phyloP scores from a whole-genome alignment of 2,888 invertebrate genomes.

The Eupeodes latifasciatus region DNA sequence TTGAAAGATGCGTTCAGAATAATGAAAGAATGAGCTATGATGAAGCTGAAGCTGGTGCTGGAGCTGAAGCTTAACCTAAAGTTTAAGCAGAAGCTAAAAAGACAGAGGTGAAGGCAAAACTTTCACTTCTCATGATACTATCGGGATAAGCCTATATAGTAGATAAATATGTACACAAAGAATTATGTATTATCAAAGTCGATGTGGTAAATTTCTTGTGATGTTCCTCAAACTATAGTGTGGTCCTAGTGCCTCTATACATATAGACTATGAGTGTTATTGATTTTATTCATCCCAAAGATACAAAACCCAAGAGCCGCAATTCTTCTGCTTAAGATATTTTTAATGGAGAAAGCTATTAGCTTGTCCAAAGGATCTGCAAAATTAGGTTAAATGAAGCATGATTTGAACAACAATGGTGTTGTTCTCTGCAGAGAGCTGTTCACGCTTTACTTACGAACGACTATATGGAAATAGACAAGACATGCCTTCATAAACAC shows the following conservation, averaged over 20 bases:
- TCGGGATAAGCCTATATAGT: background rate
- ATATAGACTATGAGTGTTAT: constrained; percentile 25
- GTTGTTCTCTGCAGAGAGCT: background rate
- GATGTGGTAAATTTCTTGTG: background rate
- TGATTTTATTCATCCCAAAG: constrained; percentile 25
- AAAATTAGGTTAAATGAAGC: constrained; percentile 61
- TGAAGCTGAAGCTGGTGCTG: no score
- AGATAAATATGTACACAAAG: background rate
- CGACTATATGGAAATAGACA: background rate
- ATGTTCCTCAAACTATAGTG: background rate
- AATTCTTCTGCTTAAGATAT: constrained; percentile 29
- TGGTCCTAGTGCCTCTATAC: no score
- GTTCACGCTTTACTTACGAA: constrained; percentile 2
- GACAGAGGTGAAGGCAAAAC: background rate
- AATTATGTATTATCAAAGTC: background rate
- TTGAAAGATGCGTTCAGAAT: constrained; percentile 16
- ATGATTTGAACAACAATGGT: constrained; percentile 20
- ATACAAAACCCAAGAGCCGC: background rate
- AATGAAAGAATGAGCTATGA: background rate
- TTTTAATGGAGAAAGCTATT: constrained; percentile 57
- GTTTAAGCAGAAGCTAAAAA: no score
- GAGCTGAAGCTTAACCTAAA: no score
- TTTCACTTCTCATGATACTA: background rate
- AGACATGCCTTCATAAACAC: constrained; percentile 12
- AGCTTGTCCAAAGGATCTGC: constrained; percentile 30